Evolutionary conservation across 2,113 vertebrate genomes (phyloP).

Genomic region (Muscicapa adusta): DNA sequence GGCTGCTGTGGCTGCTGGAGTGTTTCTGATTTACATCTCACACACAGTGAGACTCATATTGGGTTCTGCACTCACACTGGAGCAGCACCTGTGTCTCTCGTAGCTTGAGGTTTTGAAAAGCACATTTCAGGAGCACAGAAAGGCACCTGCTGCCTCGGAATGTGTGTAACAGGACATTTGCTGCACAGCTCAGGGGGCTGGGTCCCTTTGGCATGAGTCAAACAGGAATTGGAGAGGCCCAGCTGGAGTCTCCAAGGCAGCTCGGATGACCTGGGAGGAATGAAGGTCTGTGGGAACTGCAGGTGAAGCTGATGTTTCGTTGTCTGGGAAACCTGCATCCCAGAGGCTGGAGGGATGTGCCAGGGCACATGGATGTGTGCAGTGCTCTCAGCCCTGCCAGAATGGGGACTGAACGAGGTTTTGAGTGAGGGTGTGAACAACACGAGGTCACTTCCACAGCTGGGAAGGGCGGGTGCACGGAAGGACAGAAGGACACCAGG

Average conservation of each 20-base stretch:
- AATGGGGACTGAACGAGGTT: neutral
- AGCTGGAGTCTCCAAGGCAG: fast-evolving
- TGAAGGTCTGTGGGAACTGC: neutral
- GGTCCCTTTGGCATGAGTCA: neutral
- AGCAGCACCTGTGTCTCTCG: fast-evolving
- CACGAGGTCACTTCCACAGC: fast-evolving
- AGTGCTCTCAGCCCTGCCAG: fast-evolving
- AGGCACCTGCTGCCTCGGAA: fast-evolving
- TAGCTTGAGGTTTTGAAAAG: neutral
- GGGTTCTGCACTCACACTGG: fast-evolving
- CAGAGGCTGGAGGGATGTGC: neutral
- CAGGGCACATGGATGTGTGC: fast-evolving
- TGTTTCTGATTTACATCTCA: neutral
- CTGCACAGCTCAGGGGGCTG: fast-evolving
- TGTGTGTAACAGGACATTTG: neutral
- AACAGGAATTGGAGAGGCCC: neutral
- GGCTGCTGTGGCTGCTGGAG: neutral
- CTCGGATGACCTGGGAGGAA: neutral
- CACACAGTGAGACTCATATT: fast-evolving
- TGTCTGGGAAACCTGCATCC: neutral
- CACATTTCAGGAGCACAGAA: neutral
- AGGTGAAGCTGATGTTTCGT: neutral
- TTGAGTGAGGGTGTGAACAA: fast-evolving
- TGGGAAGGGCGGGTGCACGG: neutral
- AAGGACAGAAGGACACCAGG: neutral